Evolutionary conservation across 1,140 invertebrate species (phyloP), one percentile per base, ranked within the genome.

Genomic region (Penaeus japonicus): DNA sequence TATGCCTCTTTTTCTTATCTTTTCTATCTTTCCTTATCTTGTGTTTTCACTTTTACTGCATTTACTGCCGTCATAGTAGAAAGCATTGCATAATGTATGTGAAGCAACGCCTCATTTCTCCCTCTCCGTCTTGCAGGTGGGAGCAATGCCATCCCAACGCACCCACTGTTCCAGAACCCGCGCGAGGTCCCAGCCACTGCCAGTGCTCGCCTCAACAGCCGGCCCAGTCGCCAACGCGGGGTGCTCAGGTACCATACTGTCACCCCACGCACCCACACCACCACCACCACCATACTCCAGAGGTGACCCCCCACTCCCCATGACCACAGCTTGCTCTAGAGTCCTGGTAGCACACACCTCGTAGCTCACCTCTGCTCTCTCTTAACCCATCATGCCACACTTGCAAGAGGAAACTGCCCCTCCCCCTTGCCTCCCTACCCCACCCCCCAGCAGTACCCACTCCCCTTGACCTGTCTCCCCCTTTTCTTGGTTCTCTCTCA

Each of bases 111-210:
- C 32, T n/a, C 27, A 77, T 0, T 57, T 59, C 27, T 2, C 24
- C 54, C 20, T 54, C 54, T 73, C 27, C 7, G n/a, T 73, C 17
- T 81, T 82, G 24, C 87, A 89, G 90, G 79, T 73, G 84, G 78
- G 35, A 87, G 84, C 73, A 89, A 87, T 81, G 85, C 81, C 73
- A 90, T 90, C 53, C 90, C 90, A 22, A 84, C 88, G 4, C 90
- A 90, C 65, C 90, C 90, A 57, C 84, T 90, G 59, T 89, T 90
- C 84, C 90, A 90, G 82, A 90, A 90, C 84, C 90, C 90, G 2
- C 84, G 90, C 22, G 90, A 90, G 35, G 90, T 89, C 32, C 87
- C 87, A 12, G 59, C 84, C 12, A 57, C 90, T 27, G 84, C 80
- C 54, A 89, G 87, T 59, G 77, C 85, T 0, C 80, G 88, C 30